phyloP scores from a whole-genome alignment of 2,888 invertebrate species.

The Cryptophagus acutangulus region DNA sequence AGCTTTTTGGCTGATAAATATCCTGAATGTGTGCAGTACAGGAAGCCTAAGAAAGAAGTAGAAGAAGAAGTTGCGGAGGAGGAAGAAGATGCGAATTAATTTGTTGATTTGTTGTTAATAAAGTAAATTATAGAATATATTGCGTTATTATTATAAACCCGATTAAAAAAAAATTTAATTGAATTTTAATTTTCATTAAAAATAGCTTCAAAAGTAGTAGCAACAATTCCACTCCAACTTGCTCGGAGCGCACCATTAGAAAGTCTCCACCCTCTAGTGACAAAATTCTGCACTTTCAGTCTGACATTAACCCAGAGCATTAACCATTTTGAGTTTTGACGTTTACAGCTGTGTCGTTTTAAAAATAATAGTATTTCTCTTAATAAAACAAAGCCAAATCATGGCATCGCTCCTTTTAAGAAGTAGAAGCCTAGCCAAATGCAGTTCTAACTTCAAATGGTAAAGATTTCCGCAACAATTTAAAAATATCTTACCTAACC shows the following conservation, averaged over 20 bases:
- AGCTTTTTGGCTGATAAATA: conserved; percentile 71
- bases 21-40: conserved; percentile 56
- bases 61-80: conserved; percentile 20
- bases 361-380: neutral
- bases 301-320: no score
- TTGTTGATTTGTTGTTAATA: no score
- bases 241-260: no score
- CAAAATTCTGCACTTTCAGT: no score
- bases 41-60: conserved; percentile 28
- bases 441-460: conserved; percentile 9
- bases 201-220: no score
- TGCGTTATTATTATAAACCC: neutral
- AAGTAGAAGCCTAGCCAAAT: conserved; percentile 15
- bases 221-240: no score
- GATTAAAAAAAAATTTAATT: neutral
- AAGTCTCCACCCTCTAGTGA: no score
- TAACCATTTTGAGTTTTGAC: no score
- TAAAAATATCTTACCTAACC: neutral
- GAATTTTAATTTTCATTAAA: neutral
- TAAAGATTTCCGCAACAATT: neutral
- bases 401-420: conserved; percentile 21
- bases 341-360: no score
- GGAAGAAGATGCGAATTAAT: no score
- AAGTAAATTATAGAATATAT: conserved; percentile 1
- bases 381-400: conserved; percentile 1